These are phyloP conservation scores for Falcaria lacertinaria DNA, from an alignment of 2,888 invertebrate genomes.

Conservation along the genomic window DNA sequence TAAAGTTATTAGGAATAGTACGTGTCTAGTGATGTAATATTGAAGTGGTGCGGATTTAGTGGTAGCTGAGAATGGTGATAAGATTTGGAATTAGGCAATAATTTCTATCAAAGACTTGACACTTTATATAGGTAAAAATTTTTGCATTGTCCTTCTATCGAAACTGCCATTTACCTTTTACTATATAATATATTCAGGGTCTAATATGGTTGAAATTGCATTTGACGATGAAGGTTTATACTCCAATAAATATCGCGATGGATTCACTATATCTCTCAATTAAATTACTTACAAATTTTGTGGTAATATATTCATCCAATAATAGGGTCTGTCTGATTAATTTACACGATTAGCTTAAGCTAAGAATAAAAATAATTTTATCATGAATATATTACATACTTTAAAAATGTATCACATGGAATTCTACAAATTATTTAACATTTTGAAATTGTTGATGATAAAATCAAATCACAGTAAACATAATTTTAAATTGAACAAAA, in stretches of 20 bases:
- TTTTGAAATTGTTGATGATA: too few species aligned
- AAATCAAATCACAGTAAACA: too few species aligned
- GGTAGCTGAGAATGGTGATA: constrained; percentile 23
- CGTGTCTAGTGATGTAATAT: constrained; percentile 57
- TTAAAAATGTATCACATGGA: too few species aligned
- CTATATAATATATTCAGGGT: constrained; percentile 40
- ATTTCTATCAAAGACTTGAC: constrained; percentile 70
- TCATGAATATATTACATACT: too few species aligned
- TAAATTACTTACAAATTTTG: too few species aligned
- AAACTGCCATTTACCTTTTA: constrained; percentile 70
- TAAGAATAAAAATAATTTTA: too few species aligned
- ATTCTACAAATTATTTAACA: too few species aligned
- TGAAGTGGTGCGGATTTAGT: constrained; percentile 73
- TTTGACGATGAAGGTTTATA: constrained; percentile 5
- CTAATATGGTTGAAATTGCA: constrained; percentile 19
- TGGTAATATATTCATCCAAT: too few species aligned
- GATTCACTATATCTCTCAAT: not conserved
- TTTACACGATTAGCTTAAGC: too few species aligned
- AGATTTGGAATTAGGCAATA: constrained; percentile 57
- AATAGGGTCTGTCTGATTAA: too few species aligned
- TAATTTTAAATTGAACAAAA: too few species aligned
- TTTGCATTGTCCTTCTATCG: constrained; percentile 62
- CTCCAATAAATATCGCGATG: not conserved
- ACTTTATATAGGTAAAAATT: constrained; percentile 66
- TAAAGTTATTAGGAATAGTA: constrained; percentile 65